Evolutionary conservation across 2,113 vertebrate species (phyloP).

Genomic region (Petrocephalus microphthalmus): DNA sequence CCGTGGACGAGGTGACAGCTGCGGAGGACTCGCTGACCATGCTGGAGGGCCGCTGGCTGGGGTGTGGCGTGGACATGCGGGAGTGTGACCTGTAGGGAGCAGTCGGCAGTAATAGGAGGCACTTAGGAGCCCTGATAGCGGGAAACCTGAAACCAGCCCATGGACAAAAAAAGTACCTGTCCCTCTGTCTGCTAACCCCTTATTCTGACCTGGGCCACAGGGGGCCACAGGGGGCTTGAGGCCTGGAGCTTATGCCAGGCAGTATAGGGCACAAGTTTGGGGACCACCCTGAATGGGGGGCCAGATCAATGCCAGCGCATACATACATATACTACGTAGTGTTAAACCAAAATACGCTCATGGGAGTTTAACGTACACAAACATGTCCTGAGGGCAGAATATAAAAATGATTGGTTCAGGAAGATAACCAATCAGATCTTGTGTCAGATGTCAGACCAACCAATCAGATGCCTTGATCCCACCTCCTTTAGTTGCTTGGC

Average conservation of each 20-base stretch:
- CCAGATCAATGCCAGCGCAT: neutral
- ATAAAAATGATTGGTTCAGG: no score
- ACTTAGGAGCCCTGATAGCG: neutral
- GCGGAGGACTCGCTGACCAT: constrained; percentile 87
- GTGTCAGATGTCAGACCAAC: no score
- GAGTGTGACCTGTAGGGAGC: constrained; percentile 56
- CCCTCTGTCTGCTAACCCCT: neutral
- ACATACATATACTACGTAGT: neutral
- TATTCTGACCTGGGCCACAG: neutral
- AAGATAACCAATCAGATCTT: no score
- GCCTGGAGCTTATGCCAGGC: neutral
- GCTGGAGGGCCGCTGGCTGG: constrained; percentile 76
- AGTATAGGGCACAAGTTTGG: neutral
- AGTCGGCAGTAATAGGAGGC: neutral
- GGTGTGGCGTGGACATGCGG: constrained; percentile 67
- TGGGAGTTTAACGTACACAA: no score
- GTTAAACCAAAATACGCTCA: no score
- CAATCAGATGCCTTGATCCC: no score
- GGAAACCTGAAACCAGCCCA: neutral
- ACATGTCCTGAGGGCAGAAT: no score
- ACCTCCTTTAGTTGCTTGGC: no score
- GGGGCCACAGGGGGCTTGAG: neutral
- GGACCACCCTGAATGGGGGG: neutral
- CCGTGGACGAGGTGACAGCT: constrained; percentile 72
- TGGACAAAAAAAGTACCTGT: neutral